Conservation (phyloP, 2,888 invertebrate species). For the Strigamia transsilvanica region DNA sequence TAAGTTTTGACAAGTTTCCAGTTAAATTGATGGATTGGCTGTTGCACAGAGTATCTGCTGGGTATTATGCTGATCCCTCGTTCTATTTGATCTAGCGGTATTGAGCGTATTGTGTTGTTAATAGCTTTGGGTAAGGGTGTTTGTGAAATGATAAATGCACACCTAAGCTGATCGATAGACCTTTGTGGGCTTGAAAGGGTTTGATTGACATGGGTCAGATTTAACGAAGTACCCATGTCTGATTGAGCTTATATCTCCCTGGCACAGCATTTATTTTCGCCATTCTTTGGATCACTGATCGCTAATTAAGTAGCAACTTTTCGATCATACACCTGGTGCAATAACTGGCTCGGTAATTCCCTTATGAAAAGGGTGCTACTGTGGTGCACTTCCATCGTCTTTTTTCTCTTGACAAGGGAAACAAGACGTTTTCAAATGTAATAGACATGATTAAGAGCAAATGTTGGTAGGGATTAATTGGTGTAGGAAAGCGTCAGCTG, state of each 20-base stretch:
- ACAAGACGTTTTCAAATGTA: neutral
- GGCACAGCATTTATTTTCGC: neutral
- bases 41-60: neutral
- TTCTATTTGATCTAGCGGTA: neutral
- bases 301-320: conserved; percentile 27
- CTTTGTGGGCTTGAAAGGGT: conserved; percentile 35
- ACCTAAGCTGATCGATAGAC: conserved; percentile 1
- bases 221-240: neutral
- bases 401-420: neutral
- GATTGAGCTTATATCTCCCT: neutral
- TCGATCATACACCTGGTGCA: neutral
- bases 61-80: neutral
- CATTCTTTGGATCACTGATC: neutral
- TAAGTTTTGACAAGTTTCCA: no score
- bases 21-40: neutral
- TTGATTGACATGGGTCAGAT: conserved; percentile 45
- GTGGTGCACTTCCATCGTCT: neutral
- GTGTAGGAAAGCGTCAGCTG: conserved; percentile 40
- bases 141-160: conserved; percentile 36
- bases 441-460: conserved; percentile 33
- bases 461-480: conserved; percentile 44
- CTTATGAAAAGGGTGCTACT: neutral
- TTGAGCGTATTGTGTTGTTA: neutral
- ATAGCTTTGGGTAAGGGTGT: neutral
- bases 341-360: neutral